Percentiles rank a stretch among this genome's conserved stretches.
These are phyloP conservation scores for Polyploca ridens DNA, from an alignment of 2,888 invertebrate species.

Conservation along the genomic window DNA sequence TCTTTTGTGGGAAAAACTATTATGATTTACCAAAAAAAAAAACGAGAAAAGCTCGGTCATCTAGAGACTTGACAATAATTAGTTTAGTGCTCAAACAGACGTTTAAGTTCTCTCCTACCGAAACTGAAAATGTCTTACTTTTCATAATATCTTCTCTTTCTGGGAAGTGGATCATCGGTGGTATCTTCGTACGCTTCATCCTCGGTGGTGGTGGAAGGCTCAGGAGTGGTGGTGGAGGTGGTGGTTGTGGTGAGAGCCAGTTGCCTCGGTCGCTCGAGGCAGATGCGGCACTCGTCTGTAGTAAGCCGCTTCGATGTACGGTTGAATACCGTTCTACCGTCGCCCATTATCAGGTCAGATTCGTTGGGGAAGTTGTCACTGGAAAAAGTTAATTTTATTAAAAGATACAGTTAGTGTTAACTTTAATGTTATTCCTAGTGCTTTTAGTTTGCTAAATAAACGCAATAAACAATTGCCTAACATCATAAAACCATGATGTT, in stretches of 20 bases:
- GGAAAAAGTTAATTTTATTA: background rate
- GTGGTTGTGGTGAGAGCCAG: conserved; percentile 22
- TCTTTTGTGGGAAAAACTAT: too few relatives aligned
- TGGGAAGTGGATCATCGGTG: conserved; percentile 20
- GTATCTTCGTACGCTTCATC: conserved; percentile 19
- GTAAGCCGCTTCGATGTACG: conserved; percentile 40
- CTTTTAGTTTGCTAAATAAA: too few relatives aligned
- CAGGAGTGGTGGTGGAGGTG: conserved; percentile 29
- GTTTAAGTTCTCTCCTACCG: too few relatives aligned
- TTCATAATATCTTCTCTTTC: conserved; percentile 11
- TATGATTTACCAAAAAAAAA: too few relatives aligned
- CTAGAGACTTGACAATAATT: too few relatives aligned
- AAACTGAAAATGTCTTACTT: background rate
- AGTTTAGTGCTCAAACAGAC: too few relatives aligned
- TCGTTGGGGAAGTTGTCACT: conserved; percentile 85
- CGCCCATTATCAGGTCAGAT: conserved; percentile 90
- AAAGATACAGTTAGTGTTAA: too few relatives aligned
- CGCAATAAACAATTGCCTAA: too few relatives aligned
- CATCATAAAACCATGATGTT: too few relatives aligned
- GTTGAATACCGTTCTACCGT: conserved; percentile 75
- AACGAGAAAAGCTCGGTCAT: too few relatives aligned
- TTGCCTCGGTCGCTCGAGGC: conserved; percentile 44
- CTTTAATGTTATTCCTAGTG: too few relatives aligned
- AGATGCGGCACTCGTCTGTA: conserved; percentile 47
- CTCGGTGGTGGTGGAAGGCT: conserved; percentile 29